Conservation (phyloP, 1,140 invertebrate species). For the Sitobion miscanthi region DNA sequence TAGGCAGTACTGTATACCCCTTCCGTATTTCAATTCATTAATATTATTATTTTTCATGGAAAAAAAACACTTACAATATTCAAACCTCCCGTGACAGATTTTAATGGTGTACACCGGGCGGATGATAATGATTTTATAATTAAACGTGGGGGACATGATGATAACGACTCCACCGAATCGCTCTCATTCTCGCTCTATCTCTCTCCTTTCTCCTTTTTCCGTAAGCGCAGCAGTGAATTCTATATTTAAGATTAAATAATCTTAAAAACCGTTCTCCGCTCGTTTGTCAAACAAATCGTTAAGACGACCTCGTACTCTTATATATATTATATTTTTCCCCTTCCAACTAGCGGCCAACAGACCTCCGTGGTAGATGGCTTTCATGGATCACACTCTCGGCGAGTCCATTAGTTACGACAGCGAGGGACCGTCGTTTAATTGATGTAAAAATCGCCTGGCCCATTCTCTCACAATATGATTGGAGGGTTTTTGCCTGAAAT, state of each 20-base stretch:
- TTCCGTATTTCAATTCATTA: conserved; percentile 17
- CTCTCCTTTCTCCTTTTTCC: neutral
- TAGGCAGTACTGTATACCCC: neutral
- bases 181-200: neutral
- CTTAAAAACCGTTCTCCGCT: conserved; percentile 44
- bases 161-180: conserved; percentile 48
- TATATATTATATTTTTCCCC: conserved; percentile 10
- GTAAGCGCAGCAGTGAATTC: neutral
- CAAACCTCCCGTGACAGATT: conserved; percentile 56
- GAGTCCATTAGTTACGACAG: conserved; percentile 49
- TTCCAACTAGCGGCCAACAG: neutral
- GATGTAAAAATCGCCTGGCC: conserved; percentile 46
- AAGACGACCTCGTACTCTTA: conserved; percentile 18
- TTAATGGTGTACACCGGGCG: conserved; percentile 48
- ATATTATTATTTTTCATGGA: conserved; percentile 51
- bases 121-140: conserved; percentile 56
- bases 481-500: conserved; percentile 27
- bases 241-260: conserved; percentile 53
- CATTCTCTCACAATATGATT: conserved; percentile 16
- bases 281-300: conserved; percentile 57
- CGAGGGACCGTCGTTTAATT: conserved; percentile 50
- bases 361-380: conserved; percentile 50
- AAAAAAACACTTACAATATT: conserved; percentile 53
- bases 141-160: conserved; percentile 38
- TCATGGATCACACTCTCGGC: conserved; percentile 30